Conservation (phyloP, 1,140 invertebrate species). For the Pogonus chalceus region DNA sequence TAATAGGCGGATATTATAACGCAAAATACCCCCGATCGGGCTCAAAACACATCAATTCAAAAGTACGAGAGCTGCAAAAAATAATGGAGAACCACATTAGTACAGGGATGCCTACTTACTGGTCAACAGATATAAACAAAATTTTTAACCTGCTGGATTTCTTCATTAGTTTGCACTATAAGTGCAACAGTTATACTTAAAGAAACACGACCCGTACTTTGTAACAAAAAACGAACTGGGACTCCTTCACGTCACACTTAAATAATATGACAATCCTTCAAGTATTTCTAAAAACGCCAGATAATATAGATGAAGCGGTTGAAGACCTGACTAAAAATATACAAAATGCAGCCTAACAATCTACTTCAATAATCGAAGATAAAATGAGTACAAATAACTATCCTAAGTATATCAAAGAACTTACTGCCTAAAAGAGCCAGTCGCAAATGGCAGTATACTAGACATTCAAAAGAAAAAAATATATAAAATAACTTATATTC, state of each 20-base stretch:
- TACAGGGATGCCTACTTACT: constrained; percentile 32
- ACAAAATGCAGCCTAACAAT: background rate
- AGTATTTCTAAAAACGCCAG: background rate
- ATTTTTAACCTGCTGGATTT: background rate
- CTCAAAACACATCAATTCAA: background rate
- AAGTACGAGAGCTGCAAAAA: constrained; percentile 19
- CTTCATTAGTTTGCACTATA: background rate
- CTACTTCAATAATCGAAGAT: background rate
- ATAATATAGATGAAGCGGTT: background rate
- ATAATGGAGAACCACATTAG: too few species aligned
- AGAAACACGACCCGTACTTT: background rate
- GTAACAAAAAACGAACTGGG: background rate
- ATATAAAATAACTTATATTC: background rate
- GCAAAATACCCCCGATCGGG: constrained; percentile 16
- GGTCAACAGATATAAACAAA: constrained; percentile 22
- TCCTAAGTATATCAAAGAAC: background rate
- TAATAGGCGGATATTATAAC: constrained; percentile 30
- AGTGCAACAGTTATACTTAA: background rate
- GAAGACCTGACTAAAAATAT: background rate
- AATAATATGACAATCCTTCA: background rate
- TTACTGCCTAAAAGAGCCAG: background rate
- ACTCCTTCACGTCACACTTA: background rate
- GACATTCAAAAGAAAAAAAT: background rate
- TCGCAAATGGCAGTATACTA: background rate
- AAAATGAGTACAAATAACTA: background rate